Evolutionary conservation across 2,888 invertebrate genomes (phyloP).

Genomic region (Meloe dianella): DNA sequence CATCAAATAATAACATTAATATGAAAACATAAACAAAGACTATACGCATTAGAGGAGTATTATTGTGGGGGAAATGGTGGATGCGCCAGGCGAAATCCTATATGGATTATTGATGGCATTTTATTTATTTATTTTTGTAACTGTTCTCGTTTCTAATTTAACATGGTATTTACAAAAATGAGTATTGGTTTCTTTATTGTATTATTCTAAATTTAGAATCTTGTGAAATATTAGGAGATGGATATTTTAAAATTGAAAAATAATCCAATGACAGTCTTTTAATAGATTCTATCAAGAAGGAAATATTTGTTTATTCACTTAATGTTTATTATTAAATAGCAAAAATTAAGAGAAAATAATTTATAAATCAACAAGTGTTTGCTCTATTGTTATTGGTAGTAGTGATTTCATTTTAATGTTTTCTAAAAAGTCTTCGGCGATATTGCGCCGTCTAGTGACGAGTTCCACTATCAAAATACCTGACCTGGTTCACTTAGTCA

Average conservation of each 20-base stretch:
- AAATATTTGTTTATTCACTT: background rate
- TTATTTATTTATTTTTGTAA: background rate
- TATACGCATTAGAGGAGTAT: too few species aligned
- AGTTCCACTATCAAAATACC: background rate
- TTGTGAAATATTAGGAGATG: background rate
- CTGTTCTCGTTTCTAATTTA: background rate
- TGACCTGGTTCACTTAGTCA: background rate
- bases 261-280: background rate
- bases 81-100: slow-evolving; percentile 14
- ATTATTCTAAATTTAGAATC: background rate
- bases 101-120: background rate
- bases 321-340: background rate
- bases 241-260: background rate
- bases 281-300: background rate
- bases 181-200: background rate
- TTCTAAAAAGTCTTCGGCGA: background rate
- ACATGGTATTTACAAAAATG: too few species aligned
- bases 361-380: background rate
- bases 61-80: slow-evolving; percentile 14
- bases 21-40: too few species aligned
- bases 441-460: slow-evolving; percentile 1
- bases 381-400: background rate
- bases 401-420: background rate
- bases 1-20: slow-evolving; percentile 1
- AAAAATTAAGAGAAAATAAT: background rate